Conservation (phyloP, 2,113 vertebrate species). For the Ptilonorhynchus violaceus region DNA sequence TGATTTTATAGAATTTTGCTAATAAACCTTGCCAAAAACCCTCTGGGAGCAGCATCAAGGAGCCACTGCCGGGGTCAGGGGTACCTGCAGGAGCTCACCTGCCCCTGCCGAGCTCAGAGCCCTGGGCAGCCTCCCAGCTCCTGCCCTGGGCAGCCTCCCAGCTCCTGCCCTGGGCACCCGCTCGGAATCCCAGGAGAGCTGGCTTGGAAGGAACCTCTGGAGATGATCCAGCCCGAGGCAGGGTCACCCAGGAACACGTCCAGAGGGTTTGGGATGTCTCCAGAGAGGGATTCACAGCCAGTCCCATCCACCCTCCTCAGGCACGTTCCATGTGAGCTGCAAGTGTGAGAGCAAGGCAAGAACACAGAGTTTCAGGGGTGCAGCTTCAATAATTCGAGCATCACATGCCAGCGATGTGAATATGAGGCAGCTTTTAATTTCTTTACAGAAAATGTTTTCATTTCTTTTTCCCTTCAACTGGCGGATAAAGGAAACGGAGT, state of each 20-base stretch:
- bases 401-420: background rate
- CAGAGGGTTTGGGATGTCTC: background rate
- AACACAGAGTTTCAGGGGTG: background rate
- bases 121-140: background rate
- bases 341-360: background rate
- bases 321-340: fast-evolving
- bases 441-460: fast-evolving
- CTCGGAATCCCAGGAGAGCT: background rate
- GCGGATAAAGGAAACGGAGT: background rate
- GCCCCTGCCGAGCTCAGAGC: background rate
- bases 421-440: background rate
- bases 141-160: background rate
- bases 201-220: background rate
- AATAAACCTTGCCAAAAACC: background rate
- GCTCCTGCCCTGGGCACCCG: background rate
- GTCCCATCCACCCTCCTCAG: background rate
- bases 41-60: background rate
- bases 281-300: background rate
- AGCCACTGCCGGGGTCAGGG: fast-evolving
- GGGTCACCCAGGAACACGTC: background rate
- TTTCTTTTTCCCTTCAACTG: background rate
- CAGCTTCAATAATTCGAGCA: background rate
- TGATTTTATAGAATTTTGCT: background rate
- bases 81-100: background rate
- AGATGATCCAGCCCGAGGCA: background rate